Conservation (phyloP, 2,797 vertebrate species). For the Sus cebifrons region DNA sequence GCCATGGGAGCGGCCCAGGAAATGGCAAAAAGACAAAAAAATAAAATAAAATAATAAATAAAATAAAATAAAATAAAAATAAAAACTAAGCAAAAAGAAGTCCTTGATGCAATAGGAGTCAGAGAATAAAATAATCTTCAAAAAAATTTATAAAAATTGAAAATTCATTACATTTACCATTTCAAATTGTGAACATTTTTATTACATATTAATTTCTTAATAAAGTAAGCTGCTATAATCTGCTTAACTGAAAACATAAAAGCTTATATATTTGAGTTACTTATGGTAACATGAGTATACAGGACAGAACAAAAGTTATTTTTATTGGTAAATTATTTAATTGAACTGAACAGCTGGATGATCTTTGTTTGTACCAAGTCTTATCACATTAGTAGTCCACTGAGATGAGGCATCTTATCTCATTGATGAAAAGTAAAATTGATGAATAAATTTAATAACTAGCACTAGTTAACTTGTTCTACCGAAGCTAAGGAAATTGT, state of each 20-base stretch:
- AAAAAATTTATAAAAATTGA: not conserved
- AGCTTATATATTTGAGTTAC: not conserved
- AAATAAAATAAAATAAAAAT: not conserved
- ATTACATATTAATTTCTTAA: conserved; percentile 30
- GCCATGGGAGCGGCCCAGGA: too few species aligned
- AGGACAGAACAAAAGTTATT: conserved; percentile 59
- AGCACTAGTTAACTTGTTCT: conserved; percentile 72
- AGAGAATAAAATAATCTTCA: not conserved
- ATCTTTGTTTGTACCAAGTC: not conserved
- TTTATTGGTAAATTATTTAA: conserved; percentile 73
- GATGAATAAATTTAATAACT: conserved; percentile 80
- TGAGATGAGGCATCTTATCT: conserved; percentile 65
- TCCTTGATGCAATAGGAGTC: not conserved
- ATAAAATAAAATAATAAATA: not conserved
- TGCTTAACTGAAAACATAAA: conserved; percentile 6
- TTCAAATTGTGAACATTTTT: conserved; percentile 23
- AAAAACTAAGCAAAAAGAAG: conserved; percentile 56
- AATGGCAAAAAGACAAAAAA: too few species aligned
- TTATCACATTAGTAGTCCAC: conserved; percentile 53
- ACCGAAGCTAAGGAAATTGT: conserved; percentile 65
- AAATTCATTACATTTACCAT: conserved; percentile 39
- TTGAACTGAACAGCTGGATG: conserved; percentile 59
- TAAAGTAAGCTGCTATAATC: not conserved
- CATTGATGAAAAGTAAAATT: conserved; percentile 81
- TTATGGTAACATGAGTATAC: not conserved